Evolutionary conservation across 2,113 vertebrate species (phyloP).

Genomic region (Xerus inauris): DNA sequence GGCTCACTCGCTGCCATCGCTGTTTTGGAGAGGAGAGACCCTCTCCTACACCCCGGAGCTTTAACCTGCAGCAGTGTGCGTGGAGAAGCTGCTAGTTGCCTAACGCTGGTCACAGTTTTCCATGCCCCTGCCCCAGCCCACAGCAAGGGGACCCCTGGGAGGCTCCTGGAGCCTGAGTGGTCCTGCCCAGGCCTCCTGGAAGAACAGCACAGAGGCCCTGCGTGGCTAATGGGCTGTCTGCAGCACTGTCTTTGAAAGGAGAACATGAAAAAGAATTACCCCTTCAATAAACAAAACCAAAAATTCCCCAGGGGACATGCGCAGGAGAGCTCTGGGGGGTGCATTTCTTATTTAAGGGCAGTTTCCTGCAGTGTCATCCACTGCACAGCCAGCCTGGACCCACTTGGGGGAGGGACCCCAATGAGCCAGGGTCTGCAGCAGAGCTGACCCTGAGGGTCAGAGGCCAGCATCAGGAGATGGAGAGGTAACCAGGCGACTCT

Average conservation of each 20-base stretch:
- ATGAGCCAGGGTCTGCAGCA: rapidly evolving
- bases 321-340: background rate
- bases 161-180: background rate
- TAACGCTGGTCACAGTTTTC: background rate
- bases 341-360: constrained; percentile 16
- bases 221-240: background rate
- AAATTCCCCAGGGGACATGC: background rate
- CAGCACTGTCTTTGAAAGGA: background rate
- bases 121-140: background rate
- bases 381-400: background rate
- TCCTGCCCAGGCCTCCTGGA: background rate
- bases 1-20: background rate
- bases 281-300: constrained; percentile 40
- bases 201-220: background rate
- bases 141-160: too few relatives aligned
- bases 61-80: too few relatives aligned
- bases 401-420: rapidly evolving
- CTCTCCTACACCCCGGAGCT: background rate
- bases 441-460: background rate
- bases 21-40: background rate
- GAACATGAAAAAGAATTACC: constrained; percentile 19
- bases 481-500: background rate
- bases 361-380: background rate
- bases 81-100: background rate
- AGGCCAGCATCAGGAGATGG: background rate